phyloP scores from a whole-genome alignment of 2,888 invertebrate species.

The Zele albiditarsus region DNA sequence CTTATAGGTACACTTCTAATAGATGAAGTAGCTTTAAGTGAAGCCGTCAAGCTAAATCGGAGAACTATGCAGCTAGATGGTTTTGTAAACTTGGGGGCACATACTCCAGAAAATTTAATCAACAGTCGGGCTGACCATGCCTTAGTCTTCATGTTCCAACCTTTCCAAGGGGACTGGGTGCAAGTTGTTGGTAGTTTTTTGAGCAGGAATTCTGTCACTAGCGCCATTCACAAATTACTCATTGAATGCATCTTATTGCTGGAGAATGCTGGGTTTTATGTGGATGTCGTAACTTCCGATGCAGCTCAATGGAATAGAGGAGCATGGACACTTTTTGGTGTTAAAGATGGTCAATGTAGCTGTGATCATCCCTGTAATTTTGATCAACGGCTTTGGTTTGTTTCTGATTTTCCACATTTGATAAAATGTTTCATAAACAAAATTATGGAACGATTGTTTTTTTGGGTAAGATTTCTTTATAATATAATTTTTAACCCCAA shows the following conservation, averaged over 20 bases:
- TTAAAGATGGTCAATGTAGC: conserved; percentile 42
- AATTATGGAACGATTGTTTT: conserved; percentile 46
- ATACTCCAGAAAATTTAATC: conserved; percentile 49
- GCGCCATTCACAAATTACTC: conserved; percentile 51
- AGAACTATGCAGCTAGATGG: conserved; percentile 47
- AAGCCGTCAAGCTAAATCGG: conserved; percentile 49
- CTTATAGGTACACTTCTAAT: conserved; percentile 46
- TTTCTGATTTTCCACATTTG: conserved; percentile 56
- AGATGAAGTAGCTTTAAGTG: conserved; percentile 55
- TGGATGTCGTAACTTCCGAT: conserved; percentile 55
- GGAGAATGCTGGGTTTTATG: conserved; percentile 50
- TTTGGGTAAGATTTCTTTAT: conserved; percentile 43
- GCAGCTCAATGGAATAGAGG: conserved; percentile 57
- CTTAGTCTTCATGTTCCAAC: conserved; percentile 57
- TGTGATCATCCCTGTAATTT: conserved; percentile 52
- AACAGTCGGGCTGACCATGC: conserved; percentile 55
- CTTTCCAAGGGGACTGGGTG: conserved; percentile 53
- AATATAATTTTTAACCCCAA: too few relatives aligned
- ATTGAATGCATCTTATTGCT: conserved; percentile 54
- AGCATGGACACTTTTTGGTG: conserved; percentile 53
- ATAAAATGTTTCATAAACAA: conserved; percentile 51
- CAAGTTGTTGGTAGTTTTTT: conserved; percentile 49
- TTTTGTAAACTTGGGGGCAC: conserved; percentile 52
- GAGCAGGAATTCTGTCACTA: conserved; percentile 47
- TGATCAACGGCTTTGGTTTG: conserved; percentile 51